phyloP scores from a whole-genome alignment of 2,113 vertebrate genomes.

The Gulo gulo region DNA sequence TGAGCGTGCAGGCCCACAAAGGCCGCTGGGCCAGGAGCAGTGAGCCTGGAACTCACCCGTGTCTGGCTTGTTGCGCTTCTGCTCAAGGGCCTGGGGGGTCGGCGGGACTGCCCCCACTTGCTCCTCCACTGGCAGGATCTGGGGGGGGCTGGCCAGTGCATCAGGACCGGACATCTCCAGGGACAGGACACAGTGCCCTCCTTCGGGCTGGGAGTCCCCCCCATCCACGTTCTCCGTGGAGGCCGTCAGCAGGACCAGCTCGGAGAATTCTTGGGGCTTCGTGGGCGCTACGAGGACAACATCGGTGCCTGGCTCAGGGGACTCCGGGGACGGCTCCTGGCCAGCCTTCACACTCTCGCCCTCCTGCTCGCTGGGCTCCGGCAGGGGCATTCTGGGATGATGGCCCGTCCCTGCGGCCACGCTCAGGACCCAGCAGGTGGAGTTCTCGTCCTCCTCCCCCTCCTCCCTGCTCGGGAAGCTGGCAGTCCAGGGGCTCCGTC shows the following conservation, averaged over 20 bases:
- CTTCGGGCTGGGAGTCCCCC: background rate
- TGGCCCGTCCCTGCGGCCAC: background rate
- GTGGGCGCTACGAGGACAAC: background rate
- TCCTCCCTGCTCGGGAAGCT: background rate
- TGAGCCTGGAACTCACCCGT: slow-evolving; percentile 39
- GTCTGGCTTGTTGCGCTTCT: slow-evolving; percentile 39
- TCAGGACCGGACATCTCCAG: slow-evolving; percentile 3
- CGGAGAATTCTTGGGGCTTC: slow-evolving; percentile 21
- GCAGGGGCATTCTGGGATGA: slow-evolving; percentile 55
- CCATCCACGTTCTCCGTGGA: background rate
- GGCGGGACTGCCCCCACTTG: background rate
- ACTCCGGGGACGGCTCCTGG: background rate
- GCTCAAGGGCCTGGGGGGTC: background rate
- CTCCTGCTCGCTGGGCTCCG: slow-evolving; percentile 32
- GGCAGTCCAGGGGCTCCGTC: background rate
- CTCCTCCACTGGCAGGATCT: background rate
- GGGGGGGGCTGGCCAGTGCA: background rate
- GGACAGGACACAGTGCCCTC: background rate
- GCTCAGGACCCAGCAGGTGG: background rate
- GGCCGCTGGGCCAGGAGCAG: background rate
- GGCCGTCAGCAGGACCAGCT: background rate
- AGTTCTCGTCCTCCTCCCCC: background rate
- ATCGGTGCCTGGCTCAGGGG: background rate
- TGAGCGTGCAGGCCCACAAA: background rate
- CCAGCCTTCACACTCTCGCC: background rate